These are phyloP conservation scores for Megastigmus dorsalis DNA, from an alignment of 2,888 invertebrate genomes.

Conservation along the genomic window DNA sequence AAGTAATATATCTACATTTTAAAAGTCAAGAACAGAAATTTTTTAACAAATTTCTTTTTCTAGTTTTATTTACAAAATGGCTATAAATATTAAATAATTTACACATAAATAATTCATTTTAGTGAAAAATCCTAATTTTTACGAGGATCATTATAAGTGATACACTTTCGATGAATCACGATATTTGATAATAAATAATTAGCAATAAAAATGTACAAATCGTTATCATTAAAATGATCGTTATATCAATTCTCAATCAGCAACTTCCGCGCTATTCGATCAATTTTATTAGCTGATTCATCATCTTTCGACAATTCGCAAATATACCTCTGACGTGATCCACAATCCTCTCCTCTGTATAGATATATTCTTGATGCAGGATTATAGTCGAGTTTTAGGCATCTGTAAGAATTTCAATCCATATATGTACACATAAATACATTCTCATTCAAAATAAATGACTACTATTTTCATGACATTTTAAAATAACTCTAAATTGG, in stretches of 20 bases:
- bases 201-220: too few relatives aligned
- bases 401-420: conserved; percentile 72
- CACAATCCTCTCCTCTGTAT: conserved; percentile 86
- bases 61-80: conserved; percentile 18
- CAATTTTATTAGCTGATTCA: conserved; percentile 68
- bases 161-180: too few relatives aligned
- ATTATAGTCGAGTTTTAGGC: conserved; percentile 82
- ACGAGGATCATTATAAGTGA: not conserved
- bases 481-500: too few relatives aligned
- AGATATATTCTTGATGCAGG: conserved; percentile 78
- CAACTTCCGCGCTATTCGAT: conserved; percentile 63
- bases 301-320: conserved; percentile 78
- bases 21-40: too few relatives aligned
- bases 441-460: too few relatives aligned
- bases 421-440: not conserved
- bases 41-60: too few relatives aligned
- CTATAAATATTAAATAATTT: conserved; percentile 13
- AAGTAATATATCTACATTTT: not conserved
- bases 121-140: not conserved
- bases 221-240: too few relatives aligned
- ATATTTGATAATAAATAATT: too few relatives aligned
- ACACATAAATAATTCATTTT: not conserved
- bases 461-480: too few relatives aligned
- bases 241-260: too few relatives aligned
- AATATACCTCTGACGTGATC: conserved; percentile 80